Evolutionary conservation across 2,113 vertebrate genomes (phyloP).

Genomic region (Nesogale talazaci): DNA sequence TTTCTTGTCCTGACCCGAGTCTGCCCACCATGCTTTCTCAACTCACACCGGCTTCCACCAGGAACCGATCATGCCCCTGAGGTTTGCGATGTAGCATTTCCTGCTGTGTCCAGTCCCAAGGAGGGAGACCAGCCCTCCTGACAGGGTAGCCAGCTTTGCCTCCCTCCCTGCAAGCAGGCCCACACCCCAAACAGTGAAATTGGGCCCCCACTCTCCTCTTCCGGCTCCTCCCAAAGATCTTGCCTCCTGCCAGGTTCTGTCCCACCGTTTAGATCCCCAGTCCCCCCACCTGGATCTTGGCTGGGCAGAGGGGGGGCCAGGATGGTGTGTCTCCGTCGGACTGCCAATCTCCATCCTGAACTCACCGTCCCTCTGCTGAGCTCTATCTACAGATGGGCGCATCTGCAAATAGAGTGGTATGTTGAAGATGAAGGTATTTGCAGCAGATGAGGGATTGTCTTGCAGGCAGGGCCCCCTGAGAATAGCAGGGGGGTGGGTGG

Average conservation of each 20-base stretch:
- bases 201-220: background rate
- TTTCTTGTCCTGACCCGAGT: background rate
- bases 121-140: background rate
- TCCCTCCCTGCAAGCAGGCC: background rate
- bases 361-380: background rate
- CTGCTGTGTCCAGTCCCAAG: background rate
- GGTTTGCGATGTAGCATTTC: background rate
- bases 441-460: conserved; percentile 67
- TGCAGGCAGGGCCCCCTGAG: conserved; percentile 44
- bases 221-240: background rate
- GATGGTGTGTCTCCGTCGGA: background rate
- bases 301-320: background rate
- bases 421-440: conserved; percentile 68
- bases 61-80: background rate
- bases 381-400: conserved; percentile 59
- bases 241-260: background rate
- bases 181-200: background rate
- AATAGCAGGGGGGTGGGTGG: conserved; percentile 13
- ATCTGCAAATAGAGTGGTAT: conserved; percentile 65
- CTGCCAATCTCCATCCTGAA: background rate
- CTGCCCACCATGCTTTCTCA: background rate
- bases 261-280: background rate
- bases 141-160: background rate
- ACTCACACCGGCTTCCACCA: background rate
- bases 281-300: background rate